Evolutionary conservation across 2,797 vertebrate genomes (phyloP), one percentile per base, ranked within the genome.

Genomic region (Amniataba percoides): DNA sequence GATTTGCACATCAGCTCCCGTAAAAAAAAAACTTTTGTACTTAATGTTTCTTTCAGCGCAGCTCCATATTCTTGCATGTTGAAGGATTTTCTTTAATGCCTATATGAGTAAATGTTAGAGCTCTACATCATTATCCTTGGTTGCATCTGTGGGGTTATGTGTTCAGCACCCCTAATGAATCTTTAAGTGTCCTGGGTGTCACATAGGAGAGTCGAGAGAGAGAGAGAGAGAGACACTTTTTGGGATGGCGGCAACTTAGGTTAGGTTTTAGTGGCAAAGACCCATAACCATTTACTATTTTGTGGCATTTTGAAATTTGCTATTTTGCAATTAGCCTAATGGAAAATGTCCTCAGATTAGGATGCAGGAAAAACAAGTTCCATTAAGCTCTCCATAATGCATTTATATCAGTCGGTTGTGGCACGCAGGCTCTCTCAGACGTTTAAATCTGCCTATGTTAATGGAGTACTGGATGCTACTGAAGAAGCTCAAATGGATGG

Each of bases 291-390:
- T 88, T 77, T 86, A 89, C 64, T 67, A 74, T 84, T 71, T 65
- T 69, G 68, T 78, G 59, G 65, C 75, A 80, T 91, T 87, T 88
- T 80, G 52, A 87, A 80, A 83, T 86, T 60, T 76, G 21, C 65
- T 76, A 69, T 85, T 91, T 86, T 85, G 83, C 88, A 87, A 89
- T 93, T 86, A 86, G 66, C 72, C 64, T 93, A 93, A 93, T 90
- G 86, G 86, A 84, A 84, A 81, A 85, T 80, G 77, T 84, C 76
- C 75, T 88, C 81, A 78, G 73, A 92, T 93, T 80, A 92, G 83
- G 74, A 88, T 78, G 78, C 84, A 67, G 71, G 74, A 85, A 75
- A 63, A 85, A 83, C 77, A 65, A 77, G 74, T 78, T 77, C 82
- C 77, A 92, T 91, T 92, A 90, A 85, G 75, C 78, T 66, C 76